Base-by-base conservation (phyloP, 1,140 invertebrate species). In the Diorhabda sublineata region DNA sequence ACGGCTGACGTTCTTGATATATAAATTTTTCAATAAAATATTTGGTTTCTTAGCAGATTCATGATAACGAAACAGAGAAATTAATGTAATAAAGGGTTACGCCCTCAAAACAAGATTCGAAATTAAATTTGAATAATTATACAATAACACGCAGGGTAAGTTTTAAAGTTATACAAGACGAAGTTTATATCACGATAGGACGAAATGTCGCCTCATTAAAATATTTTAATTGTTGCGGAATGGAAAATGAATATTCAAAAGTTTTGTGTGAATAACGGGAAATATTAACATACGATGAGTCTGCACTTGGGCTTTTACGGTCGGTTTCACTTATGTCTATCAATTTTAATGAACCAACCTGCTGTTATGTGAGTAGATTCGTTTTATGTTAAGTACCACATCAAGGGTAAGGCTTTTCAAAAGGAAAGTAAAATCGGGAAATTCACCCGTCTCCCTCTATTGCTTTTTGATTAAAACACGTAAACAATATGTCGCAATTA, bases 211-310 rank as follows among this genome's bases (percentile, higher is more conserved):
- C 72, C 73, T 76, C 75, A 75, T 76, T 76, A 76, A 75, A 76
- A 76, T 75, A 76, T 76, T 76, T 76, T 76, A 75, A 76, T 76
- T 76, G 73, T 73, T 69, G 69, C 69, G 71, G 63, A 73, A 75
- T 76, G 73, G 71, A 76, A 73, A 76, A 75, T 76, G 75, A 73
- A 76, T 75, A 76, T 76, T 73, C 75, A 76, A 69, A 71, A 69
- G 67, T 58, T 73, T 62, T 59, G 60, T 58, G 42, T 65, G 64
- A 8, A n/a, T 42, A 42, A 42, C 11, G 11, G 26, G 47, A 58
- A 65, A 65, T 65, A 58, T 56, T 65, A 56, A 26, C 52, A 56
- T 58, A 58, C 42, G 52, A 58, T 56, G 64, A 65, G 64, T 43
- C 64, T 58, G 64, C 47, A 65, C 64, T 65, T 65, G 41, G 64